Conservation (phyloP, 1,140 invertebrate species). For the Triops cancriformis region DNA sequence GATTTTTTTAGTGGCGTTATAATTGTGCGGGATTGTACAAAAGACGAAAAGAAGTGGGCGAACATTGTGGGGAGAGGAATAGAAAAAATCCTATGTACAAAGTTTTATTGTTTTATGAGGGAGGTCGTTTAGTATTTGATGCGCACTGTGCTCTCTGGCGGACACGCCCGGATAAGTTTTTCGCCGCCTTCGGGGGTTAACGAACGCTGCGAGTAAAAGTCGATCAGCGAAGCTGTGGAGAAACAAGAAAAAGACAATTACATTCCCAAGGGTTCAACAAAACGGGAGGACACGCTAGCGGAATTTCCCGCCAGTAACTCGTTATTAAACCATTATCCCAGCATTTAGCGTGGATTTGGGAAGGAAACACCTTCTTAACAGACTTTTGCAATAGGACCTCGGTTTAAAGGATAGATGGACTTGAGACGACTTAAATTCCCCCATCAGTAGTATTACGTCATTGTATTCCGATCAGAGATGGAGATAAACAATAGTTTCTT, state of each 20-base stretch:
- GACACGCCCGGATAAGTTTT: slow-evolving; percentile 21
- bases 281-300: no score
- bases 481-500: no score
- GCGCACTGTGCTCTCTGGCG: slow-evolving; percentile 22
- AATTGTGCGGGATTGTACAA: neutral
- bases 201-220: slow-evolving; percentile 24
- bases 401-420: no score
- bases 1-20: neutral
- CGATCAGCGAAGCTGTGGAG: slow-evolving; percentile 17
- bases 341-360: no score
- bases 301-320: no score
- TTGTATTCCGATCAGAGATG: no score
- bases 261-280: no score
- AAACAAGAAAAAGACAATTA: neutral
- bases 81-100: neutral
- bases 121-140: neutral
- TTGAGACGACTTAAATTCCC: no score
- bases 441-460: no score
- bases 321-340: no score
- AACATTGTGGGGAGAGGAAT: neutral
- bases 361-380: no score
- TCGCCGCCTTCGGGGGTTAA: slow-evolving; percentile 22
- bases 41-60: neutral
- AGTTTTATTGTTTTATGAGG: neutral
- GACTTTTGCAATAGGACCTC: no score